Evolutionary conservation across 1,140 invertebrate species (phyloP), one percentile per base, ranked within the genome.

Genomic region (Ceratosolen fusciceps): DNA sequence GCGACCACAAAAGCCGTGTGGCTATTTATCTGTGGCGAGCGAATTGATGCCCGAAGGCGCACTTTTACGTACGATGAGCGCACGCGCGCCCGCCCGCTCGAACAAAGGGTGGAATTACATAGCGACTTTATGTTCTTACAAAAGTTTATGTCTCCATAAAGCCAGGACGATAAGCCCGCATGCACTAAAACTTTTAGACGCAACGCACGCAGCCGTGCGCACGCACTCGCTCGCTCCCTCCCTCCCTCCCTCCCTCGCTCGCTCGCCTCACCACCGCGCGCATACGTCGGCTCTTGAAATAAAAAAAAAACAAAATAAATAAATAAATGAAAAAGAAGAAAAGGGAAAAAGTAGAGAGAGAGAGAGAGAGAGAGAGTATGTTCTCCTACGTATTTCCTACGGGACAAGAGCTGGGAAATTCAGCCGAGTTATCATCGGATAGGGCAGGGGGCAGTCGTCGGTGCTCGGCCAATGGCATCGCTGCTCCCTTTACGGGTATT

Each of bases 91-190:
- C 67, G 75, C 76, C 39, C 29, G 65, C 75, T 47, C 52, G 54
- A 78, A 72, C 68, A 78, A 78, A 80, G 71, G 77, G 77, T 78
- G 77, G 68, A 78, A 78, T 78, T 78, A 78, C 77, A 78, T 26
- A 62, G 70, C 68, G 77, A 78, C 77, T 78, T 78, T 73, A 72
- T 62, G 77, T 52, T 78, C 77, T 73, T 72, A 65, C 77, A 73
- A 78, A 78, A 78, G 68, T 78, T 72, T 78, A 78, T 78, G 77
- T 78, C 77, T 78, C 77, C 77, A 78, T 78, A 78, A 78, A 78
- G 77, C 68, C 54, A 39, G 26, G 70, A 73, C 77, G 77, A 78
- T 78, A 78, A 78, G 77, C 77, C 77, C 77, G 77, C 56, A 73
- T 73, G 77, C 54, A 78, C 68, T 78, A 78, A 78, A 78, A 78